Evolutionary conservation across 1,140 invertebrate genomes (phyloP).

Genomic region (Centruroides sculpturatus): DNA sequence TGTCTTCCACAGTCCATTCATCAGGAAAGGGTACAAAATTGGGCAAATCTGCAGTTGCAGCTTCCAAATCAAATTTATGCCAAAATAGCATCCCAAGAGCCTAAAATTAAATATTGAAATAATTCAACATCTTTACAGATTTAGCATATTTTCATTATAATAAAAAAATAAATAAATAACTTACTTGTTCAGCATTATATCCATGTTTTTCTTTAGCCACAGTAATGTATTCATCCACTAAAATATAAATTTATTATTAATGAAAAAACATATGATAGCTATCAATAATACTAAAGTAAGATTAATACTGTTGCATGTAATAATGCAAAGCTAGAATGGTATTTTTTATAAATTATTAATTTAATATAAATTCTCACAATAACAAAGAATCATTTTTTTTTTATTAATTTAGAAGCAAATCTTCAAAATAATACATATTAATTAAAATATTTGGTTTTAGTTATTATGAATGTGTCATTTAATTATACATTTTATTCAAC

Average conservation of each 20-base stretch:
- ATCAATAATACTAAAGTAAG: too few relatives aligned
- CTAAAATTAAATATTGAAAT: slow-evolving; percentile 18
- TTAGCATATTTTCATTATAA: not conserved
- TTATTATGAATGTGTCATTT: too few relatives aligned
- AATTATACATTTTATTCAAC: too few relatives aligned
- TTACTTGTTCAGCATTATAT: slow-evolving; percentile 82
- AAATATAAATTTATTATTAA: not conserved
- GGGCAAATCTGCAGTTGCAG: slow-evolving; percentile 78
- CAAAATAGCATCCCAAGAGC: slow-evolving; percentile 94
- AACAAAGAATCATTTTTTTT: too few relatives aligned
- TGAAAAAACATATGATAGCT: too few relatives aligned
- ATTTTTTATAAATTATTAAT: too few relatives aligned
- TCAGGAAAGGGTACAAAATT: slow-evolving; percentile 97
- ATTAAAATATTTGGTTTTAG: too few relatives aligned
- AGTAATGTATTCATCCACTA: slow-evolving; percentile 87
- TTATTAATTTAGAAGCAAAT: too few relatives aligned
- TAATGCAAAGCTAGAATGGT: too few relatives aligned
- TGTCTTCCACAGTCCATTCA: slow-evolving; percentile 96
- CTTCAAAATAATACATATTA: too few relatives aligned
- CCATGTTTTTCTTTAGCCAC: slow-evolving; percentile 96
- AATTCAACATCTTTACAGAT: not conserved
- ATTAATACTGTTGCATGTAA: too few relatives aligned
- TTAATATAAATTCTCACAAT: too few relatives aligned
- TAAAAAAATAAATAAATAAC: not conserved
- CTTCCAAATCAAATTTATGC: slow-evolving; percentile 91